Evolutionary conservation across 2,797 vertebrate genomes (phyloP), one percentile per base, ranked within the genome.

Genomic region (Echeneis naucrates): DNA sequence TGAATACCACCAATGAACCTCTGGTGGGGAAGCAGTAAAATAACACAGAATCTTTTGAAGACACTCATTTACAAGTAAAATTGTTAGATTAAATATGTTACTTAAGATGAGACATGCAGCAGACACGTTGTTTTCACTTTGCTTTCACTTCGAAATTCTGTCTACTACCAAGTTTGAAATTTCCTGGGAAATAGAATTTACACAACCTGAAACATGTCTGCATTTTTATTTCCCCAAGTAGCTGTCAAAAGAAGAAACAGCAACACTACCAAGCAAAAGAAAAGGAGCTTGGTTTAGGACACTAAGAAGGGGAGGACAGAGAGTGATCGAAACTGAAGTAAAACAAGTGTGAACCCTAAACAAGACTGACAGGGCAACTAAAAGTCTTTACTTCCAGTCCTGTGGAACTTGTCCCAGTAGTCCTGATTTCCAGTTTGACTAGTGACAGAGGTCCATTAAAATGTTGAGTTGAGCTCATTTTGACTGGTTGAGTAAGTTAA

Each of bases 41-140:
- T 8, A 68, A 17, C 0, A 61, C 13, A 40, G 1, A 4, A 16
- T n/a, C 8, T 30, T 14, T n/a, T 53, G 5, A 37, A 19, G 21
- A 56, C 11, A 60, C 26, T 30, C 54, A 13, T 13, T 53, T 24
- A 50, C 44, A 44, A 44, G 30, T 40, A 52, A 56, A 55, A 17
- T 11, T 40, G 27, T 17, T 14, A 26, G 10, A 42, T n/a, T 19
- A 42, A 8, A 19, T 8, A 19, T 42, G 40, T 8, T 42, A 42
- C 17, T 19, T 44, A 11, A 12, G 9, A 0, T 12, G 10, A n/a
- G n/a, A n/a, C n/a, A n/a, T n/a, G 32, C 32, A 33, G 33, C 9
- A 33, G 27, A 30, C 8, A 3, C 1, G 14, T 40, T 40, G 16
- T 40, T 40, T 40, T 17, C 17, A n/a, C n/a, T n/a, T n/a, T n/a